Evolutionary conservation across 2,888 invertebrate species (phyloP).

Genomic region (Coleophora flavipennella): DNA sequence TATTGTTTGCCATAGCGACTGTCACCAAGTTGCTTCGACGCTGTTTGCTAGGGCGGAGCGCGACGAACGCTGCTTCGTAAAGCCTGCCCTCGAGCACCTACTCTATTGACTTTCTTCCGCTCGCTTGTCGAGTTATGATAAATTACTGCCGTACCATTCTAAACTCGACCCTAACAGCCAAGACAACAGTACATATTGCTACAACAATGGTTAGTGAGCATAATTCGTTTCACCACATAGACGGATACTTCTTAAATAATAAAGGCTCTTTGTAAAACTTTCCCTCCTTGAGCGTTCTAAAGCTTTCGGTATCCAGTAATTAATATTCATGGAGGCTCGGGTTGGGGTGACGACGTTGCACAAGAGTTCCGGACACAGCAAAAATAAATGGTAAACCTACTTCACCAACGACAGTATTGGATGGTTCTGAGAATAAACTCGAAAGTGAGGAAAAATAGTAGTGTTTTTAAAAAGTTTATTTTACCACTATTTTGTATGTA

Average conservation of each 20-base stretch:
- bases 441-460: too few relatives aligned
- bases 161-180: conserved; percentile 23
- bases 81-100: conserved; percentile 65
- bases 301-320: conserved; percentile 71
- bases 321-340: conserved; percentile 70
- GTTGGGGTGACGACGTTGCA: background rate
- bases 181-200: conserved; percentile 28
- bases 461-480: too few relatives aligned
- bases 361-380: too few relatives aligned
- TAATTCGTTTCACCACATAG: conserved; percentile 64
- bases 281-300: conserved; percentile 71
- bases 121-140: conserved; percentile 69
- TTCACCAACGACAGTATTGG: too few relatives aligned
- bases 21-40: too few relatives aligned
- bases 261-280: conserved; percentile 73
- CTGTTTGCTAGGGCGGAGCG: conserved; percentile 48
- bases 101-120: conserved; percentile 71
- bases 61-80: conserved; percentile 29
- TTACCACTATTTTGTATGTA: too few relatives aligned
- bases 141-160: conserved; percentile 30
- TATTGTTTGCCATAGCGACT: too few relatives aligned
- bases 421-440: too few relatives aligned
- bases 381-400: too few relatives aligned
- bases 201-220: conserved; percentile 28
- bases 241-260: conserved; percentile 69